phyloP scores from a whole-genome alignment of 2,797 vertebrate genomes.

The Craterocephalus amniculus region DNA sequence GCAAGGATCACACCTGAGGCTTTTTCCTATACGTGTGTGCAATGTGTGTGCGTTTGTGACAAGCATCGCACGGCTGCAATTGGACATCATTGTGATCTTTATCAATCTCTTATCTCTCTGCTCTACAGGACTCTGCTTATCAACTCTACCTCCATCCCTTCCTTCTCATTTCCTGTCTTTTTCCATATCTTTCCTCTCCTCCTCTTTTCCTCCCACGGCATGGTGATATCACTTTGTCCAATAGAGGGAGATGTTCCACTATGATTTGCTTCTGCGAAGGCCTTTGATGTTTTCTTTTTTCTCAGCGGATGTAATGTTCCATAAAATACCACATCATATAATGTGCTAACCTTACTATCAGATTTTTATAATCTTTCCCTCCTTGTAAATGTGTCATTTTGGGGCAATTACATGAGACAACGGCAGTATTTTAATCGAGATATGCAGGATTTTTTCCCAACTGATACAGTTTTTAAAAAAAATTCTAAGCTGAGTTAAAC shows the following conservation, averaged over 20 bases:
- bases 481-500: background rate
- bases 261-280: constrained; percentile 47
- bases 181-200: constrained; percentile 1
- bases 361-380: background rate
- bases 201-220: background rate
- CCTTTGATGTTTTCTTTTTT: background rate
- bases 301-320: background rate
- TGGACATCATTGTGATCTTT: constrained; percentile 79
- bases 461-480: background rate
- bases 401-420: background rate
- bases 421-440: background rate
- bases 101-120: constrained; percentile 63
- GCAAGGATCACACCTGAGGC: constrained; percentile 69
- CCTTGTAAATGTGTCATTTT: background rate
- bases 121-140: constrained; percentile 32
- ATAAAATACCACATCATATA: constrained; percentile 15
- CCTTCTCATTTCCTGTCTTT: constrained; percentile 27
- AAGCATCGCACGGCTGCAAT: constrained; percentile 65
- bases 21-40: constrained; percentile 27
- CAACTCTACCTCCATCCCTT: constrained; percentile 28
- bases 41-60: constrained; percentile 20
- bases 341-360: background rate
- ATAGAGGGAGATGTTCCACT: constrained; percentile 79
- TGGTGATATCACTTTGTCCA: constrained; percentile 47
- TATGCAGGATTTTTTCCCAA: background rate